Conservation (phyloP, 1,140 invertebrate genomes). For the Reticulitermes speratus region DNA sequence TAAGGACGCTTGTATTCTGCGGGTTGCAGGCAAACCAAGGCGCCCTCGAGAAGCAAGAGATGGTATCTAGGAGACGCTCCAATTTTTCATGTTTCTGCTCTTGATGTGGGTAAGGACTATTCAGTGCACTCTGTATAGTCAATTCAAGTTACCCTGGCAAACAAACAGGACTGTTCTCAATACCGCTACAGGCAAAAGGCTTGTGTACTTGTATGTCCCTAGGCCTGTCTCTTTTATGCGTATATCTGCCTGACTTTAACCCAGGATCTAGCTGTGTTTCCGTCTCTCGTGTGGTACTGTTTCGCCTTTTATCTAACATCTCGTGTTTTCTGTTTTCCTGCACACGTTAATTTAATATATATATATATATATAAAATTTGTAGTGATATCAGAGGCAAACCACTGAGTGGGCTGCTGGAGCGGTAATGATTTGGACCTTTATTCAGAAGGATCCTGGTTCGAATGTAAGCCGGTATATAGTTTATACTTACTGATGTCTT, state of each 20-base stretch:
- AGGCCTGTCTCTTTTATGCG: too few relatives aligned
- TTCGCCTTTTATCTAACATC: too few relatives aligned
- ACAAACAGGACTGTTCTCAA: not conserved
- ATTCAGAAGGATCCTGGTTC: too few relatives aligned
- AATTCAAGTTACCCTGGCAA: not conserved
- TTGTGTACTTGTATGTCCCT: not conserved
- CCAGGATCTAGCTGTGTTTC: not conserved
- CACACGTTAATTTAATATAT: too few relatives aligned
- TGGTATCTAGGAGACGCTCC: not conserved
- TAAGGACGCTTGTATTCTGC: not conserved
- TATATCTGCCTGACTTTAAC: not conserved
- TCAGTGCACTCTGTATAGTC: not conserved
- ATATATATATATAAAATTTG: too few relatives aligned
- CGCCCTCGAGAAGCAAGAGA: not conserved
- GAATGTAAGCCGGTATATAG: too few relatives aligned
- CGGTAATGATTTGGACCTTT: too few relatives aligned
- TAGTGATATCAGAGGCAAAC: too few relatives aligned
- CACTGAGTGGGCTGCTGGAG: too few relatives aligned
- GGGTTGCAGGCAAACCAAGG: not conserved
- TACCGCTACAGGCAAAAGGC: not conserved
- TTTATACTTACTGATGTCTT: too few relatives aligned
- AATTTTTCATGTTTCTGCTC: not conserved
- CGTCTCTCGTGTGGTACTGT: too few relatives aligned
- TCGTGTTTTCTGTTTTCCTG: too few relatives aligned
- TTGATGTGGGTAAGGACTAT: not conserved